Conservation (phyloP, 1,140 invertebrate genomes). For the Bombus sylvicola region DNA sequence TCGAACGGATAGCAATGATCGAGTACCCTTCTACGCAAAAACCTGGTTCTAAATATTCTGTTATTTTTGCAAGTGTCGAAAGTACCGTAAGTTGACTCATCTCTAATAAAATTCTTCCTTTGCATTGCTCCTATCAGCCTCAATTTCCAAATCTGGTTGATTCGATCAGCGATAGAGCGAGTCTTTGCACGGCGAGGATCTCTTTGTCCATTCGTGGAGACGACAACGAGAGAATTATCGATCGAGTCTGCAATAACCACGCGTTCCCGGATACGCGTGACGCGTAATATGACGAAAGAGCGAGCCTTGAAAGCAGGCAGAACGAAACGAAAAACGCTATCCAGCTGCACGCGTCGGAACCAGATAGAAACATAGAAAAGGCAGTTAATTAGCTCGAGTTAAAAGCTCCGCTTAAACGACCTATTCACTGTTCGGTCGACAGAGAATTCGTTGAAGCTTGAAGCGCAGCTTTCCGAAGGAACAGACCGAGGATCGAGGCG, state of each 20-base stretch:
- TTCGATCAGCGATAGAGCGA: too few relatives aligned
- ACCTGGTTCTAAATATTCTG: too few relatives aligned
- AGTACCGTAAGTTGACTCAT: too few relatives aligned
- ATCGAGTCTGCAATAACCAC: neutral
- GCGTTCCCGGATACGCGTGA: neutral
- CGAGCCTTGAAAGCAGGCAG: neutral
- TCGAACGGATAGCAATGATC: neutral
- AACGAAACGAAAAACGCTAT: neutral
- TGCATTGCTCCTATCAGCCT: too few relatives aligned
- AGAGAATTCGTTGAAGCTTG: constrained; percentile 41
- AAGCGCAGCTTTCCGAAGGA: constrained; percentile 1
- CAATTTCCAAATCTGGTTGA: too few relatives aligned
- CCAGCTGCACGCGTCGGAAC: neutral
- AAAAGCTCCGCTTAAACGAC: constrained; percentile 71
- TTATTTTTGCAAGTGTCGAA: neutral
- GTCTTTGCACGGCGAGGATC: too few relatives aligned
- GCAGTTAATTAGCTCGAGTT: constrained; percentile 70
- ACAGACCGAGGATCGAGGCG: neutral
- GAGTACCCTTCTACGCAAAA: too few relatives aligned
- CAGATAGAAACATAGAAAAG: constrained; percentile 32
- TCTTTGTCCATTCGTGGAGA: neutral
- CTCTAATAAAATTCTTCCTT: too few relatives aligned
- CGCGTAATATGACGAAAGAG: neutral
- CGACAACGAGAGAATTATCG: neutral
- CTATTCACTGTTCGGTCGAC: constrained; percentile 62